These are phyloP conservation scores for Megaceryle torquata DNA, from an alignment of 2,113 vertebrate species.

Conservation along the genomic window DNA sequence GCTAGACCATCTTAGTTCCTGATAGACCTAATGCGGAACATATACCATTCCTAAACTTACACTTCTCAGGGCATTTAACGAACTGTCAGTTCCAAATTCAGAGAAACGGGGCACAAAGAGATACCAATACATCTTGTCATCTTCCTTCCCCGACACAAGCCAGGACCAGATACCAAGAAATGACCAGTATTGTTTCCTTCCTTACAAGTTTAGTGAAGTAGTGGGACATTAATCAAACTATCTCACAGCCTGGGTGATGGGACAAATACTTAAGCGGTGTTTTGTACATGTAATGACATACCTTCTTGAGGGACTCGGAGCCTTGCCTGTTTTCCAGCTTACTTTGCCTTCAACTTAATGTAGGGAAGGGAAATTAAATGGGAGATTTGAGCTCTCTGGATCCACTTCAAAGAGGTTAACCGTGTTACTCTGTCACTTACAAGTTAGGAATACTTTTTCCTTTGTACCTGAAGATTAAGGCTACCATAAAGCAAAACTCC, in stretches of 20 bases:
- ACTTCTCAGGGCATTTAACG: background rate
- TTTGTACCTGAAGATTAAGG: background rate
- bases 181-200: background rate
- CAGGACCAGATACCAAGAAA: background rate
- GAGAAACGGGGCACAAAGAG: background rate
- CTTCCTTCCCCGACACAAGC: background rate
- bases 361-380: background rate
- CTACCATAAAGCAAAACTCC: background rate
- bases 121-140: background rate
- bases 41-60: background rate
- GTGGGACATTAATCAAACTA: background rate
- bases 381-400: background rate
- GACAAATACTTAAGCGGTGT: background rate
- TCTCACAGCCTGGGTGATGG: background rate
- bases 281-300: background rate
- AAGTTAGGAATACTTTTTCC: background rate
- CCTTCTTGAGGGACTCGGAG: background rate
- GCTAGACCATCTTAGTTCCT: background rate
- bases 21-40: background rate
- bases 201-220: background rate
- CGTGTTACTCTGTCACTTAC: background rate
- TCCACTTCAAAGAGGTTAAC: background rate
- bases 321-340: background rate
- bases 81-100: background rate
- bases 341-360: background rate